phyloP scores from a whole-genome alignment of 2,113 vertebrate species.

The Rhombomys opimus region DNA sequence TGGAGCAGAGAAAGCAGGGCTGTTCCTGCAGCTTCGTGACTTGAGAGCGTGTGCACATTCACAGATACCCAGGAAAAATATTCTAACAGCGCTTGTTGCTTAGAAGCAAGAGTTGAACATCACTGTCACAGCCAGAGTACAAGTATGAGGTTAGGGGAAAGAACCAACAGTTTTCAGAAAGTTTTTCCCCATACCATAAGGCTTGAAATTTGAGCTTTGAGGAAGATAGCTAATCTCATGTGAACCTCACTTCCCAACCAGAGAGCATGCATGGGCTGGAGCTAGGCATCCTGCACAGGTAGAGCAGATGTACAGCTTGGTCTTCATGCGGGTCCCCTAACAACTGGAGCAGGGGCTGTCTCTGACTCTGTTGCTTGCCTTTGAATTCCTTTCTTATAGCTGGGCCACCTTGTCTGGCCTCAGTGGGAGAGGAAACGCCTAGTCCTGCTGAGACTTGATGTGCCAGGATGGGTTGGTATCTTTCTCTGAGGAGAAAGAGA shows the following conservation, averaged over 20 bases:
- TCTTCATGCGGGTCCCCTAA: no score
- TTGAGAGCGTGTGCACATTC: background rate
- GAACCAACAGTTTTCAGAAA: background rate
- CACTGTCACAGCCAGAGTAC: conserved; percentile 45
- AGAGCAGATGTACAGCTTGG: background rate
- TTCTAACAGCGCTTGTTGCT: conserved; percentile 69
- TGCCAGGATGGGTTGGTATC: background rate
- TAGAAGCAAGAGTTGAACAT: conserved; percentile 2
- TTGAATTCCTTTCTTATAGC: no score
- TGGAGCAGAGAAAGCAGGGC: conserved; percentile 48
- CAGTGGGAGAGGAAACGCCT: background rate
- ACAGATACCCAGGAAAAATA: background rate
- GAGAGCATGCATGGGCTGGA: background rate
- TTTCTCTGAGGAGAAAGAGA: background rate
- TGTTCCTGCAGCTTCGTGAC: background rate
- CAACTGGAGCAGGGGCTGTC: no score
- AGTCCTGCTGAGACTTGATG: background rate
- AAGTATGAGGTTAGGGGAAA: background rate
- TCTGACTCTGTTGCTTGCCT: no score
- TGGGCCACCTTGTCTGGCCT: background rate
- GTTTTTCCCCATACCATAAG: background rate
- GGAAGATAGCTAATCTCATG: background rate
- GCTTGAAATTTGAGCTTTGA: conserved; percentile 18
- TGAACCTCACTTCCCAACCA: background rate
- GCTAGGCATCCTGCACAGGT: background rate